Base-by-base conservation (phyloP, 2,888 invertebrate species). In the Thereva nobilitata region DNA sequence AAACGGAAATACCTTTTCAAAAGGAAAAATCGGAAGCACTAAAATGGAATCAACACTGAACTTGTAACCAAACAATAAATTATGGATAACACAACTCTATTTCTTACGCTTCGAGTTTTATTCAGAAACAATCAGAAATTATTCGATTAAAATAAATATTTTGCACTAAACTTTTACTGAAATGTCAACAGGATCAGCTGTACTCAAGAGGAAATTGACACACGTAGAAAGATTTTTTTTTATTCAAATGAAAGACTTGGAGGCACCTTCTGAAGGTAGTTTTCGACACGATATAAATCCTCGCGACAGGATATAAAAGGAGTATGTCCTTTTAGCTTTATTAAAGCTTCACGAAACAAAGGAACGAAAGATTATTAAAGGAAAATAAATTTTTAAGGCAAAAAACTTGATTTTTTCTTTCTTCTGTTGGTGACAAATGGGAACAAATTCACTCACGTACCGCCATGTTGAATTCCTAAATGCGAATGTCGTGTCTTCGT, bases 401-500 rank as follows among this genome's bases (percentile, higher is more conserved):
- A 47, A 42, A 49, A 59, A 49, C 47, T 42, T 23, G 23, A 23
- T 23, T 23, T 38, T 59, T 59, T 59, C 47, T 59, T 59, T 42
- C 38, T 12, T 45, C 42, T 37, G 47, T 59, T 47, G 49, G 63
- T 50, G 57, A 50, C 63, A 63, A 50, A 63, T 63, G 41, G 50
- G 63, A 59, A 37, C 37, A 38, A 61, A 65, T 57, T 49, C 40
- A 68, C 40, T 53, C 68, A 52, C 66, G 61, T 35, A 68, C 44
- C 68, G 68, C 68, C 68, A 68, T 68, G 57, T 56, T 68, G 66
- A 56, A 66, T 63, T 66, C 68, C 68, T 45, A 66, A 55, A 65
- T n/a, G 37, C 42, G 41, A 63, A 50, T 50, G 50, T 4, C n/a
- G 7, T 38, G 5, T 10, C 5, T 47, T 47, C 47, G n/a, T 47